Evolutionary conservation across 2,113 vertebrate genomes (phyloP).

Genomic region (Sceloporus undulatus): DNA sequence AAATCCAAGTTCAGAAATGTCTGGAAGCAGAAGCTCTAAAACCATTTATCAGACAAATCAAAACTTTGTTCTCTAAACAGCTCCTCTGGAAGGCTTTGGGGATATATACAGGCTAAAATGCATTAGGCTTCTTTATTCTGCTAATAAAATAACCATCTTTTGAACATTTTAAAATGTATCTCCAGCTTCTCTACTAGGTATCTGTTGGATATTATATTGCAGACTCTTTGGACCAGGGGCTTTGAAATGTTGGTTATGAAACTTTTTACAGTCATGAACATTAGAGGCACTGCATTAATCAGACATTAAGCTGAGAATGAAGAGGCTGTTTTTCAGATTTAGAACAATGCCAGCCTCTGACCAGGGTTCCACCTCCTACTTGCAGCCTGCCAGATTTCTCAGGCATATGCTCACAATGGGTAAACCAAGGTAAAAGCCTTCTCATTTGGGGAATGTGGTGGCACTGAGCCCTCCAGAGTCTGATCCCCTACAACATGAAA

Average conservation of each 20-base stretch:
- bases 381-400: conserved; percentile 1
- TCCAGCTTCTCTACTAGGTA: too few species aligned
- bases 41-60: background rate
- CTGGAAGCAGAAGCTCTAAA: too few species aligned
- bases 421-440: background rate
- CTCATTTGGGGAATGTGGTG: background rate
- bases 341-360: background rate
- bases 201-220: too few species aligned
- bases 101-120: too few species aligned
- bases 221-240: background rate
- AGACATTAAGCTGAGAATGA: background rate
- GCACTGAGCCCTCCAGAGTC: background rate
- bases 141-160: too few species aligned
- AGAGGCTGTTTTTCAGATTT: background rate
- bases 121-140: too few species aligned
- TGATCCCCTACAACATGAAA: background rate
- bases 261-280: too few species aligned
- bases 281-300: background rate
- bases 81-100: background rate
- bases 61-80: background rate
- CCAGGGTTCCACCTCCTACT: background rate
- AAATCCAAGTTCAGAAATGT: too few species aligned
- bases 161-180: too few species aligned
- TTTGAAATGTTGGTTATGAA: background rate
- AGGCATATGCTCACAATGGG: background rate